Evolutionary conservation across 2,797 vertebrate genomes (phyloP).

Genomic region (Oreonectes daqikongensis): DNA sequence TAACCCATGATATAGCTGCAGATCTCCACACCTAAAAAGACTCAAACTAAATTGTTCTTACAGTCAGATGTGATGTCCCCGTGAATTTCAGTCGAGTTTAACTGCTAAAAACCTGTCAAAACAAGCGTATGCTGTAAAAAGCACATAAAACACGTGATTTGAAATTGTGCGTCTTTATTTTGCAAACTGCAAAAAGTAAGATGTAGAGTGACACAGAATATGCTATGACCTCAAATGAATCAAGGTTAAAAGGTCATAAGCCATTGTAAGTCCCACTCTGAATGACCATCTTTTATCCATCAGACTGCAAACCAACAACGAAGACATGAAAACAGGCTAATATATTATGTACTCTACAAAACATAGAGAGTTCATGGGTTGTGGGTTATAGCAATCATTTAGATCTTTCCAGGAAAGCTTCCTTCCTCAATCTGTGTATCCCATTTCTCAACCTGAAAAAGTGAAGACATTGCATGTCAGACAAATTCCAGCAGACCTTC

Average conservation of each 20-base stretch:
- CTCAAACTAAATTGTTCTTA: too few species aligned
- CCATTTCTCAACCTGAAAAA: constrained; percentile 74
- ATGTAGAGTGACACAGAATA: constrained; percentile 28
- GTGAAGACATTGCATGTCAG: constrained; percentile 1
- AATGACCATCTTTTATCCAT: constrained; percentile 6
- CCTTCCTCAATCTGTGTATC: constrained; percentile 74
- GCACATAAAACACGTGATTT: neutral
- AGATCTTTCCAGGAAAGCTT: constrained; percentile 79
- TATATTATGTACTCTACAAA: constrained; percentile 58
- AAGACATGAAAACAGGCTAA: constrained; percentile 35
- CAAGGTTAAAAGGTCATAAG: constrained; percentile 6
- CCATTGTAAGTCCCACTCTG: neutral
- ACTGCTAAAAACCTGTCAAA: too few species aligned
- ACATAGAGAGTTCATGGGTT: constrained; percentile 14
- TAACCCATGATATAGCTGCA: neutral
- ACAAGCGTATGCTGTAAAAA: neutral
- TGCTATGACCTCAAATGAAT: constrained; percentile 2
- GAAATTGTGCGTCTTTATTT: constrained; percentile 57
- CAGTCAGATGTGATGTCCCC: too few species aligned
- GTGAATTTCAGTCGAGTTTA: too few species aligned
- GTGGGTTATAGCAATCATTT: constrained; percentile 40
- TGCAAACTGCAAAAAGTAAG: constrained; percentile 21
- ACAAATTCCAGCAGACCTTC: neutral
- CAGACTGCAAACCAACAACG: neutral
- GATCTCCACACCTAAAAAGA: neutral